Evolutionary conservation across 2,888 invertebrate species (phyloP).

Genomic region (Pegoplata infirma): DNA sequence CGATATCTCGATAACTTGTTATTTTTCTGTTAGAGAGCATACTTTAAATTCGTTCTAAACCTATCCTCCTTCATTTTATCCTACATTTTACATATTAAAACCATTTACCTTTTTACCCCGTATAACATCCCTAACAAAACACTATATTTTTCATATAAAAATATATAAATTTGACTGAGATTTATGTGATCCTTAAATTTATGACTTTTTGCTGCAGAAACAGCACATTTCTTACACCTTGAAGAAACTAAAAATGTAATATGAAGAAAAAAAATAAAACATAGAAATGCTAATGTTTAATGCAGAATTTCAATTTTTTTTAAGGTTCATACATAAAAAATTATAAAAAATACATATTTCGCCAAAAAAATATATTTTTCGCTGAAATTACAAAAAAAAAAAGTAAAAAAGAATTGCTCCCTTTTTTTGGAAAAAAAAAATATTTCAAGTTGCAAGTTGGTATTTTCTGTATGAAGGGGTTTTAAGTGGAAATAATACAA

Average conservation of each 20-base stretch:
- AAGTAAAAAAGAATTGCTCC: neutral
- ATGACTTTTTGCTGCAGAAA: slow-evolving; percentile 59
- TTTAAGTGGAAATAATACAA: slow-evolving; percentile 3
- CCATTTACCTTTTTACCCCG: neutral
- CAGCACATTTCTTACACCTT: slow-evolving; percentile 41
- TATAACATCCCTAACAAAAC: neutral
- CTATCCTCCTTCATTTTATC: neutral
- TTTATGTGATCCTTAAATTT: slow-evolving; percentile 68
- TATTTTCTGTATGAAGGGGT: neutral
- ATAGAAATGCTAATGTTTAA: slow-evolving; percentile 37
- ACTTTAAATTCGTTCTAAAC: neutral
- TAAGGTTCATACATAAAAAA: neutral
- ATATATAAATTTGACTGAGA: slow-evolving; percentile 58
- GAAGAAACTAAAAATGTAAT: slow-evolving; percentile 7
- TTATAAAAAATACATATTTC: slow-evolving; percentile 25
- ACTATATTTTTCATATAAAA: neutral
- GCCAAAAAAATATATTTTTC: slow-evolving; percentile 47
- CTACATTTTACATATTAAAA: slow-evolving; percentile 4
- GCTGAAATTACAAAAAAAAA: slow-evolving; percentile 51
- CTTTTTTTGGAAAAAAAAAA: neutral
- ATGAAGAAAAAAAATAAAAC: neutral
- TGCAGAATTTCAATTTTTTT: slow-evolving; percentile 55
- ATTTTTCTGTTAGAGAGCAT: too few species aligned
- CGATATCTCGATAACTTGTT: too few species aligned
- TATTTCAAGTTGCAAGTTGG: neutral